These are phyloP conservation scores for Electrophaes corylata DNA, from an alignment of 2,888 invertebrate species.

Conservation along the genomic window DNA sequence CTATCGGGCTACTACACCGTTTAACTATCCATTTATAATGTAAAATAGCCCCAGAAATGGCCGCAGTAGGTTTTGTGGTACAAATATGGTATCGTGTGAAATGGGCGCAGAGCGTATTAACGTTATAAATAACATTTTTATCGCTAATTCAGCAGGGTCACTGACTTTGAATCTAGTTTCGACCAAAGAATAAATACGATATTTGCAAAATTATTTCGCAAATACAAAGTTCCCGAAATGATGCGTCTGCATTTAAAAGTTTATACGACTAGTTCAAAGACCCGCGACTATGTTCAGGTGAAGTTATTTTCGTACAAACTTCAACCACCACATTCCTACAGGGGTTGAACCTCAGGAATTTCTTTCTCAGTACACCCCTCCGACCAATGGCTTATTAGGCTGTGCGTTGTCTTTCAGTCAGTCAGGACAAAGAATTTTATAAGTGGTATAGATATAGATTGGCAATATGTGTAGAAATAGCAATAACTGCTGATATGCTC, in stretches of 20 bases:
- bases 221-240: slow-evolving; percentile 13
- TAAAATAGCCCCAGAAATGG: slow-evolving; percentile 24
- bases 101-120: slow-evolving; percentile 26
- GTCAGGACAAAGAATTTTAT: too few species aligned
- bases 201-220: slow-evolving; percentile 16
- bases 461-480: slow-evolving; percentile 14
- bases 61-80: slow-evolving; percentile 25
- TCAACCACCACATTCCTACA: too few species aligned
- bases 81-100: slow-evolving; percentile 31
- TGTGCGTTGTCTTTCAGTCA: too few species aligned
- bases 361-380: too few species aligned
- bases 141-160: slow-evolving; percentile 25
- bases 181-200: slow-evolving; percentile 12
- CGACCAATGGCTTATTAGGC: too few species aligned
- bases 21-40: slow-evolving; percentile 24
- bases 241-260: slow-evolving; percentile 17
- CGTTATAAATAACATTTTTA: slow-evolving; percentile 35
- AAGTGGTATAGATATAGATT: too few species aligned
- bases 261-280: too few species aligned
- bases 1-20: slow-evolving; percentile 23
- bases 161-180: slow-evolving; percentile 29
- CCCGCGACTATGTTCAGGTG: too few species aligned
- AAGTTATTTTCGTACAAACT: too few species aligned
- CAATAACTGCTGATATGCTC: slow-evolving; percentile 4
- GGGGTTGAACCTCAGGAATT: too few species aligned